These are phyloP conservation scores for Psittacula echo DNA, from an alignment of 2,797 vertebrate genomes.

Conservation along the genomic window DNA sequence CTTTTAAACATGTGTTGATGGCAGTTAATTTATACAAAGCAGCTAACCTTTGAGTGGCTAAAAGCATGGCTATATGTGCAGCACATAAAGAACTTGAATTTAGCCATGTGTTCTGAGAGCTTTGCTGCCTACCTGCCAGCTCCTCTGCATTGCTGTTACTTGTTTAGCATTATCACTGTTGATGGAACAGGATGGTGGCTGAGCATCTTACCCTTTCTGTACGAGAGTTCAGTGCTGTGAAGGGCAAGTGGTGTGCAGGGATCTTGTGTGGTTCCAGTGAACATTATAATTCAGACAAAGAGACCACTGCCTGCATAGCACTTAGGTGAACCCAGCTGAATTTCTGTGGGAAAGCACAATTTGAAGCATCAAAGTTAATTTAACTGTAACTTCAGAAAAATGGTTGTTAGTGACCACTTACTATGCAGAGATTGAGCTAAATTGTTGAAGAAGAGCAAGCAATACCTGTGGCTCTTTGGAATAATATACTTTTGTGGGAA, in stretches of 20 bases:
- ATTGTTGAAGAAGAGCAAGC: not conserved
- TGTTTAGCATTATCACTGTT: not conserved
- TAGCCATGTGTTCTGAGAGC: not conserved
- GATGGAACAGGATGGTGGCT: not conserved
- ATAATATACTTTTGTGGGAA: not conserved
- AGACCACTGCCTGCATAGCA: not conserved
- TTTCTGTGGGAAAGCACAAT: not conserved
- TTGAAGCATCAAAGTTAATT: not conserved
- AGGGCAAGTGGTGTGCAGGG: not conserved
- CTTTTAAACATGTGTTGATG: not conserved
- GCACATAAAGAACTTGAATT: not conserved
- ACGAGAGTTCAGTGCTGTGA: not conserved
- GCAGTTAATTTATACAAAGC: not conserved
- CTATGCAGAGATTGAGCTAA: not conserved
- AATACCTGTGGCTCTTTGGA: not conserved
- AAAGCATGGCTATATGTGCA: not conserved
- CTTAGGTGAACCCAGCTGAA: not conserved
- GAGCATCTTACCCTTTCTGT: not conserved
- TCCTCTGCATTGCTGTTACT: not conserved
- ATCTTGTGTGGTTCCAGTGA: not conserved
- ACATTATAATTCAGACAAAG: not conserved
- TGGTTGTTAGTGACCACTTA: not conserved
- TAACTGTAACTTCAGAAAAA: not conserved
- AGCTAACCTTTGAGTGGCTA: not conserved
- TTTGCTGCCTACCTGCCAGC: not conserved